Percentiles rank a stretch among this genome's conserved stretches.
These are phyloP conservation scores for Rhinoderma darwinii DNA, from an alignment of 2,113 vertebrate species.

Conservation along the genomic window DNA sequence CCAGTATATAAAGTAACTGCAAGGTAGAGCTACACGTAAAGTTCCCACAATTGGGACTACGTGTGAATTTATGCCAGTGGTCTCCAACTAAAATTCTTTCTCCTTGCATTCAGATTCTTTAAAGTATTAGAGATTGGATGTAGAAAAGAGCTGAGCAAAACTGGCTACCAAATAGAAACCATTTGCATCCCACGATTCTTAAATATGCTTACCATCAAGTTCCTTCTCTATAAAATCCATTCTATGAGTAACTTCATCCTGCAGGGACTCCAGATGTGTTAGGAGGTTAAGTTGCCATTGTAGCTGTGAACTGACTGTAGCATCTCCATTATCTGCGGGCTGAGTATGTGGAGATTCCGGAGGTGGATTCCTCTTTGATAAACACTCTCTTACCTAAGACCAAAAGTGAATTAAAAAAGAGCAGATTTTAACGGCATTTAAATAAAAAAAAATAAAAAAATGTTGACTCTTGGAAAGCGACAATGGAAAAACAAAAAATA, in stretches of 20 bases:
- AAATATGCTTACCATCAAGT: conserved; percentile 82
- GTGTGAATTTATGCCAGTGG: too few relatives aligned
- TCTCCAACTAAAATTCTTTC: too few relatives aligned
- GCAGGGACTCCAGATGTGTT: conserved; percentile 89
- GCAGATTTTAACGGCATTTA: too few relatives aligned
- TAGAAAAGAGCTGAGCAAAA: too few relatives aligned
- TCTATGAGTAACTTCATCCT: conserved; percentile 90
- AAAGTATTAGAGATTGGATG: too few relatives aligned
- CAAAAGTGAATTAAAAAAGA: neutral
- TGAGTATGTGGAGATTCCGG: conserved; percentile 71
- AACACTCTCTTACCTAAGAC: conserved; percentile 71
- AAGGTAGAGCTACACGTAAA: too few relatives aligned
- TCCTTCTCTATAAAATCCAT: conserved; percentile 97
- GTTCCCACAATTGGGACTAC: too few relatives aligned
- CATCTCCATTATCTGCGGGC: conserved; percentile 73
- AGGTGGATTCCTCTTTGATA: conserved; percentile 72
- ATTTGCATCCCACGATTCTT: neutral
- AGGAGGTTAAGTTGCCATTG: conserved; percentile 94
- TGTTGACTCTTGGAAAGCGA: too few relatives aligned
- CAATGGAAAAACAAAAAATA: too few relatives aligned
- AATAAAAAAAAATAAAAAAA: too few relatives aligned
- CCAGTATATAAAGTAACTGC: too few relatives aligned
- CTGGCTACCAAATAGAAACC: neutral
- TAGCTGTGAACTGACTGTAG: conserved; percentile 77
- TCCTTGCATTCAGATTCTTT: neutral